These are phyloP conservation scores for Hippocampus barbouri DNA, from an alignment of 2,113 vertebrate genomes.

Conservation along the genomic window DNA sequence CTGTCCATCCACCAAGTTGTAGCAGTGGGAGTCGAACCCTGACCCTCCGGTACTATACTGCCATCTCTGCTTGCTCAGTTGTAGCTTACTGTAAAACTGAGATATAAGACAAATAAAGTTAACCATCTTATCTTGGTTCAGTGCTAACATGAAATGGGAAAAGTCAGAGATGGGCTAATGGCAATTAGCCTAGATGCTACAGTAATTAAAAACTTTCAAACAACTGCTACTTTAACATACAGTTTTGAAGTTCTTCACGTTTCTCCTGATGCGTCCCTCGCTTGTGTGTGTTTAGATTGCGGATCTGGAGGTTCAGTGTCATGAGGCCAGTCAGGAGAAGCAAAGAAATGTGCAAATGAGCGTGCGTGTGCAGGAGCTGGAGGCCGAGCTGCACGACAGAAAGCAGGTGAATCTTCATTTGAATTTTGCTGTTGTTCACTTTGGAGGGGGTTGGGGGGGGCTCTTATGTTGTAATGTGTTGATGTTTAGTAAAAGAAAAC, in stretches of 20 bases:
- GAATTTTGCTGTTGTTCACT: too few species aligned
- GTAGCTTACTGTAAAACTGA: too few species aligned
- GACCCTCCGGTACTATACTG: too few species aligned
- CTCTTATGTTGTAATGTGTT: too few species aligned
- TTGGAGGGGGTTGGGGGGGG: background rate
- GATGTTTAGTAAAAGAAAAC: too few species aligned
- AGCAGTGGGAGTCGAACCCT: too few species aligned
- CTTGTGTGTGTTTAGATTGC: conserved; percentile 71
- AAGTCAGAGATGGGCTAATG: background rate
- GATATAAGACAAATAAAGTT: too few species aligned
- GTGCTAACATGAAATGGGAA: background rate
- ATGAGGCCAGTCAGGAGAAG: conserved; percentile 83
- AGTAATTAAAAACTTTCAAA: background rate
- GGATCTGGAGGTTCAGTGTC: conserved; percentile 84
- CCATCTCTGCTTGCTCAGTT: too few species aligned
- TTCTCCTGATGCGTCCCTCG: background rate
- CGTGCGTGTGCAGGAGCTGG: conserved; percentile 81
- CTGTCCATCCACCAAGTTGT: background rate
- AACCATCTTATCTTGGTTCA: background rate
- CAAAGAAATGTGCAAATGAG: conserved; percentile 82
- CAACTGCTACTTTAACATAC: background rate
- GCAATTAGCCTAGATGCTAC: background rate
- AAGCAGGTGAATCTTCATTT: conserved; percentile 74
- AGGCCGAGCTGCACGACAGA: conserved; percentile 86
- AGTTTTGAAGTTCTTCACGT: background rate